These are phyloP conservation scores for Indicator indicator DNA, from an alignment of 2,113 vertebrate genomes.

Conservation along the genomic window DNA sequence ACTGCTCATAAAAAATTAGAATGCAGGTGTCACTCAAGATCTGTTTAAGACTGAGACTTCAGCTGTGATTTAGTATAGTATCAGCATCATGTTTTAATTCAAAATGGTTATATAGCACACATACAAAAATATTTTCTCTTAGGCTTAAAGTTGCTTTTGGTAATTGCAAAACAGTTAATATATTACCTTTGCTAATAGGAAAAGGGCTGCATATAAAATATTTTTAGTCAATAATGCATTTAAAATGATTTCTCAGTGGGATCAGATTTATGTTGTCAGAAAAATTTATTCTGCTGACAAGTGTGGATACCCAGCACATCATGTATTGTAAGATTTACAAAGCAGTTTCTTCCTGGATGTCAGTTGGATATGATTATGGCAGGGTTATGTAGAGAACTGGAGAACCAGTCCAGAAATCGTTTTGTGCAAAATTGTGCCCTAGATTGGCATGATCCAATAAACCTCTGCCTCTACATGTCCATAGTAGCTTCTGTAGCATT, in stretches of 20 bases:
- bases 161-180: conserved; percentile 62
- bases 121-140: conserved; percentile 42
- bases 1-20: neutral
- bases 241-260: conserved; percentile 60
- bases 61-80: conserved; percentile 31
- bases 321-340: conserved; percentile 67
- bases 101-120: conserved; percentile 35
- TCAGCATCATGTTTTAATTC: conserved; percentile 52
- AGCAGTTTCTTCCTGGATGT: conserved; percentile 51
- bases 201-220: conserved; percentile 76
- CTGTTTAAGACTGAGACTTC: conserved; percentile 24
- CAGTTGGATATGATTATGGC: conserved; percentile 26
- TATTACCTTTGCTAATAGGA: conserved; percentile 74
- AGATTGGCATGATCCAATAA: conserved; percentile 35
- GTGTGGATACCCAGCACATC: conserved; percentile 7
- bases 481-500: neutral
- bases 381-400: neutral
- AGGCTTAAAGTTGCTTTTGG: conserved; percentile 17
- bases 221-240: conserved; percentile 75
- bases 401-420: conserved; percentile 27
- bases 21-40: conserved; percentile 33
- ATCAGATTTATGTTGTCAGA: conserved; percentile 74
- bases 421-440: conserved; percentile 42
- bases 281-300: conserved; percentile 63
- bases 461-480: conserved; percentile 33